Conservation (phyloP, 2,113 vertebrate genomes). For the Anguilla rostrata region DNA sequence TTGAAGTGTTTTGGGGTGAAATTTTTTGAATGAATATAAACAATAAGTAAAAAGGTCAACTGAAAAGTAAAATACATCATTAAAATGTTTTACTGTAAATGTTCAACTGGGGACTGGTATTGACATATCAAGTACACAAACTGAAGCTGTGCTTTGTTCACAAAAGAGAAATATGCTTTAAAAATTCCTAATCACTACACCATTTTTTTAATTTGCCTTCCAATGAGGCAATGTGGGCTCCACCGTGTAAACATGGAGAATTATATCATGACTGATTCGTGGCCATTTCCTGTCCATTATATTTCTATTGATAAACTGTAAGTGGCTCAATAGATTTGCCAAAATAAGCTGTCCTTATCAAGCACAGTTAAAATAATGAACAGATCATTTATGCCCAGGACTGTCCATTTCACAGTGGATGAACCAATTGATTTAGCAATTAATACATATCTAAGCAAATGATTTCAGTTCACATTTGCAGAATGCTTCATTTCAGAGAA, state of each 20-base stretch:
- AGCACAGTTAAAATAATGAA: conserved; percentile 14
- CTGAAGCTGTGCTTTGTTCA: background rate
- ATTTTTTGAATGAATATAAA: too few species aligned
- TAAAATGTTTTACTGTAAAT: too few species aligned
- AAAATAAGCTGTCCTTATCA: conserved; percentile 14
- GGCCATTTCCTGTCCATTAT: background rate
- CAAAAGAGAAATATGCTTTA: background rate
- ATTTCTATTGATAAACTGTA: conserved; percentile 19
- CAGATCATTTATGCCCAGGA: conserved; percentile 7
- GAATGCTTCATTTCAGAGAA: background rate
- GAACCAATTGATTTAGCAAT: conserved; percentile 9
- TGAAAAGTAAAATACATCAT: too few species aligned
- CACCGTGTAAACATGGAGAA: conserved; percentile 9
- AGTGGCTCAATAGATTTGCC: conserved; percentile 19
- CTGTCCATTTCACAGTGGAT: background rate
- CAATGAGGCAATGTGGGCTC: background rate
- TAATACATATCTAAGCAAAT: conserved; percentile 24
- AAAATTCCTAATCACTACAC: background rate
- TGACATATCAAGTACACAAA: background rate
- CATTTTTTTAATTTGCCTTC: background rate
- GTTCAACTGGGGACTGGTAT: background rate
- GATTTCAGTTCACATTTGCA: conserved; percentile 6
- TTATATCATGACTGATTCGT: conserved; percentile 11
- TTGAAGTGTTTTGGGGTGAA: too few species aligned
- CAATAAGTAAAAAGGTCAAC: too few species aligned